Base-by-base conservation (phyloP, 2,888 invertebrate genomes). In the Ellobium chinense region DNA sequence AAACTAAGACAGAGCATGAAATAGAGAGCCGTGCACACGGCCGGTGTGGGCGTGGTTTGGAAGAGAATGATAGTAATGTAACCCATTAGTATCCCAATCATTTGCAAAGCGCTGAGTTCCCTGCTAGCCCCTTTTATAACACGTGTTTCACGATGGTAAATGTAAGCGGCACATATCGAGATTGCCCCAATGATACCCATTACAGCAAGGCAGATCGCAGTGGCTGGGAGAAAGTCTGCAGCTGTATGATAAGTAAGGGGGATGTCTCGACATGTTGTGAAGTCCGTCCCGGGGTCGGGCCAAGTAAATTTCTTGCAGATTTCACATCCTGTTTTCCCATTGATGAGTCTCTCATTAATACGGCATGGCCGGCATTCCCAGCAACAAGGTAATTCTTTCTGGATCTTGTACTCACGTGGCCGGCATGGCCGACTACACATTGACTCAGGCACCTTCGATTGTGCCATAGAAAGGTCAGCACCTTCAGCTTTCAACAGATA, bases 51-150 rank as follows among this genome's bases (percentile, higher is more conserved):
- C 34, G 80, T 83, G 18, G 85, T 65, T 12, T 88, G 39, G 66
- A 90, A 80, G 9, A 76, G 34, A 31, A 87, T 78, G 0, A 87
- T 78, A 5, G 88, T 84, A 0, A 87, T 29, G 79, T 86, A 90
- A 68, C 88, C 88, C 7, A 87, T 46, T 27, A 84, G 66, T n/a
- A 88, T 78, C 9, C 88, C 91, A 1, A 80, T 70, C 39, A 89
- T 80, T 83, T 90, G 87, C 37, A 91, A 76, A 73, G 85, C 86
- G 66, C 86, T 86, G 63, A 90, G 84, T 56, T 88, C 89, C 29
- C 87, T 81, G 60, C 88, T 88, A 4, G 88, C 86, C 7, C 90
- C 89, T 80, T 90, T 90, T 73, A 91, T 89, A 39, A 90, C 81
- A 7, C 86, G 80, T 12, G 83, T 81, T 7, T 84, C 60, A 27